Percentiles rank a stretch among this genome's conserved stretches.
Conservation (phyloP, 2,888 invertebrate species). For the Arenicola marina region DNA sequence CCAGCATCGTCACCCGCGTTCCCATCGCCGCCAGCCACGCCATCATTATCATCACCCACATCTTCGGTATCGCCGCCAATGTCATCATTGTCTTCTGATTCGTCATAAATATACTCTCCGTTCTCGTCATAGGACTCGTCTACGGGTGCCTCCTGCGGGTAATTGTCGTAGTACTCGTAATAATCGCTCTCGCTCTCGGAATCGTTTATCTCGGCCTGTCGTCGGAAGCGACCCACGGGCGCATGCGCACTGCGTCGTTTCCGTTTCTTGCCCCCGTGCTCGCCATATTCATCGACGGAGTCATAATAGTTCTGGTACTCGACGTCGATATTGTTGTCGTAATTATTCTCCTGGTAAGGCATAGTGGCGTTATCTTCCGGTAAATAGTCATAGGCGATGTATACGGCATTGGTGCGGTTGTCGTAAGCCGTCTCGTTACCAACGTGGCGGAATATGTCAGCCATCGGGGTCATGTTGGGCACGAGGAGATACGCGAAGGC, state of each 20-base stretch:
- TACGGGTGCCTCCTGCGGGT: background rate
- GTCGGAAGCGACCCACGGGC: background rate
- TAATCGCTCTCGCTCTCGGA: background rate
- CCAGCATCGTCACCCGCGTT: background rate
- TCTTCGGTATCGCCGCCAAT: background rate
- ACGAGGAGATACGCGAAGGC: conserved; percentile 34
- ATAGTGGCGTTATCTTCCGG: no score
- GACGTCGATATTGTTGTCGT: background rate
- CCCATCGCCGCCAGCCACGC: background rate
- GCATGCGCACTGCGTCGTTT: background rate
- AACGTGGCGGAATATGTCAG: conserved; percentile 27
- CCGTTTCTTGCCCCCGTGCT: background rate
- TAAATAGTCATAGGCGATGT: background rate
- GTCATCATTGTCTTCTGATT: background rate
- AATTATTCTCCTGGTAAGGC: no score
- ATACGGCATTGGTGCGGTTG: conserved; percentile 8
- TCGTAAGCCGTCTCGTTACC: conserved; percentile 30
- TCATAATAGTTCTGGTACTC: background rate
- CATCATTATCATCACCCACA: background rate
- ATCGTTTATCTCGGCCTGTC: background rate
- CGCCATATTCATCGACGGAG: background rate
- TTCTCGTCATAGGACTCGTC: background rate
- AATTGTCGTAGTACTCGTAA: background rate
- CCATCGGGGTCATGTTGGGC: conserved; percentile 35
- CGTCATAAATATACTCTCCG: background rate